These are phyloP conservation scores for Torymus tubicola DNA, from an alignment of 2,888 invertebrate species.

Conservation along the genomic window DNA sequence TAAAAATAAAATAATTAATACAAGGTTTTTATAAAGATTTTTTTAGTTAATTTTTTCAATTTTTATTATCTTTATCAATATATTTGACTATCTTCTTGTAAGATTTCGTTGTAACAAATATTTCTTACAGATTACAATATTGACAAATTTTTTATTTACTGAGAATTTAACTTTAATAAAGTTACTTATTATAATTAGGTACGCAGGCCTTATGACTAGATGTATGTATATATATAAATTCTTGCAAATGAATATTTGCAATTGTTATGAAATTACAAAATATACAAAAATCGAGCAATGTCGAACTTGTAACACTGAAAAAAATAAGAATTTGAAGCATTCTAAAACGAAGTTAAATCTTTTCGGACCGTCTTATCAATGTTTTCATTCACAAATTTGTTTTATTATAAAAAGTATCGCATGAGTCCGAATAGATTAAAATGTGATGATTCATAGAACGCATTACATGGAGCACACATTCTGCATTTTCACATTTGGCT, in stretches of 20 bases:
- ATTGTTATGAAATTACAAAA: constrained; percentile 55
- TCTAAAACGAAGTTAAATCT: constrained; percentile 49
- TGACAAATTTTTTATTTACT: constrained; percentile 41
- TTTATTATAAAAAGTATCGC: constrained; percentile 25
- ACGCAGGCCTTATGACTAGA: constrained; percentile 54
- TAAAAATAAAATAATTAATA: constrained; percentile 27
- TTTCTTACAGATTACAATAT: constrained; percentile 39
- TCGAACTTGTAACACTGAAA: constrained; percentile 50
- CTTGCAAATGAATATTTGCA: constrained; percentile 43
- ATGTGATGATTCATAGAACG: constrained; percentile 43
- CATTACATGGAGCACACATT: constrained; percentile 53
- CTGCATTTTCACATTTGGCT: constrained; percentile 53
- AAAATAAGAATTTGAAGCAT: constrained; percentile 49
- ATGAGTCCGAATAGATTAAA: constrained; percentile 49
- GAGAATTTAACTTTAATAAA: constrained; percentile 27
- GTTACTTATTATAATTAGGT: constrained; percentile 37
- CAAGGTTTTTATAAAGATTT: constrained; percentile 37
- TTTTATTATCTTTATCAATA: constrained; percentile 52
- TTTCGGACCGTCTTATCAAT: constrained; percentile 34
- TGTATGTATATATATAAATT: constrained; percentile 19
- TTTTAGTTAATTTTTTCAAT: constrained; percentile 23
- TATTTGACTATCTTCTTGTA: constrained; percentile 29
- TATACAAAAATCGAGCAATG: constrained; percentile 55
- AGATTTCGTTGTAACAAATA: constrained; percentile 55
- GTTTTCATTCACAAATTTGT: constrained; percentile 24